phyloP scores from a whole-genome alignment of 1,140 invertebrate species.

The Leptinotarsa defecta region DNA sequence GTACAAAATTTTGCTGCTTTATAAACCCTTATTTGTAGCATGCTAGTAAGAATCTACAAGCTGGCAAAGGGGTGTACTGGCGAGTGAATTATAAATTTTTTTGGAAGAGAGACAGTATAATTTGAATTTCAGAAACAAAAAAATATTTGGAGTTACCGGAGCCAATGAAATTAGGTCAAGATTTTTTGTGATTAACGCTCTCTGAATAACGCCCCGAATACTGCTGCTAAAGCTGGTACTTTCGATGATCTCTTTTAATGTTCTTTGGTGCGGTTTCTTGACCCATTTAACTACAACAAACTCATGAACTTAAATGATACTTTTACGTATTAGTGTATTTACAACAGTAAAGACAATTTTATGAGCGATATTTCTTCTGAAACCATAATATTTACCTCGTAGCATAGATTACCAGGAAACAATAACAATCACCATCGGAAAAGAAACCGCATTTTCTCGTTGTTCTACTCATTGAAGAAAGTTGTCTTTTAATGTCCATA shows the following conservation, averaged over 20 bases:
- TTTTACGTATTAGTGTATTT: neutral
- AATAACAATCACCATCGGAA: slow-evolving; percentile 8
- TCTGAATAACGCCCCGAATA: no score
- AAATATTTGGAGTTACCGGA: no score
- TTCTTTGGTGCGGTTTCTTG: neutral
- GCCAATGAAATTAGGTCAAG: no score
- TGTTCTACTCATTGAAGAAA: neutral
- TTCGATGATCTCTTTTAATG: neutral
- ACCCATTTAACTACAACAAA: neutral
- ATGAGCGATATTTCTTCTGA: neutral
- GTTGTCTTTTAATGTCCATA: neutral
- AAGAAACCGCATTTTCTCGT: slow-evolving; percentile 5
- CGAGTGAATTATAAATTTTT: no score
- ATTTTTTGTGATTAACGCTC: no score
- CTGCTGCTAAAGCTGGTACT: neutral
- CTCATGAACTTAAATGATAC: neutral
- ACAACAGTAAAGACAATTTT: slow-evolving; percentile 3
- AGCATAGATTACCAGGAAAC: neutral
- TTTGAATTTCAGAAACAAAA: no score
- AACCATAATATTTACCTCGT: slow-evolving; percentile 3
- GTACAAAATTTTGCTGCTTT: no score
- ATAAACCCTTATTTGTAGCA: no score
- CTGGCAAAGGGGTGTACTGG: no score
- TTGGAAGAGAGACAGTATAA: no score
- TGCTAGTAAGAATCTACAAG: no score